Evolutionary conservation across 2,888 invertebrate species (phyloP), one percentile per base, ranked within the genome.

Genomic region (Volucella zonaria): DNA sequence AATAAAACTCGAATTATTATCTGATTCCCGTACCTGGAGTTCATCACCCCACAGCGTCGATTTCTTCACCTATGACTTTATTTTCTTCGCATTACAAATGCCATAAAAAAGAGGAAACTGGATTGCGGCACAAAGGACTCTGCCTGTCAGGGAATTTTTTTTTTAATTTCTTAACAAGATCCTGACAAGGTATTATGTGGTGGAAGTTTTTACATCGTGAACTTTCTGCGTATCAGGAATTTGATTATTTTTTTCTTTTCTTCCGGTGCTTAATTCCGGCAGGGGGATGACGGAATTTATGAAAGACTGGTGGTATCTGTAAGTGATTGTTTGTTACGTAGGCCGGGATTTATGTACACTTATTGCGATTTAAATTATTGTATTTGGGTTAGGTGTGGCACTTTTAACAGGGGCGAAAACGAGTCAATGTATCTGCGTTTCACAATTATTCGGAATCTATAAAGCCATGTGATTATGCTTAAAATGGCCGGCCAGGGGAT

Each of bases 1-100:
- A 80, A 85, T 85, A 85, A 85, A 85, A 85, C 83, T 52, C 61
- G 83, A 85, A 79, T 85, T 85, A 83, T 80, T 83, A 80, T 85
- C 80, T 62, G 83, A 85, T 80, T 85, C 73, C 70, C 52, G 71
- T 85, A 85, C 83, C 83, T 85, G 83, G 66, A 76, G 75, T 80
- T 83, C 83, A 80, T 80, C 83, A 83, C 83, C 75, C 83, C 83
- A 80, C 31, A 49, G 43, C 47, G 64, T 54, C 54, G 68, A 64
- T 71, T 70, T 71, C 76, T 85, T 85, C 80, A 85, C 76, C 80
- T 85, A 85, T 85, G 83, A 85, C 80, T 85, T 85, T 85, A 85
- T 85, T 80, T 85, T 67, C 75, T 80, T 76, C 83, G 71, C 83
- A 76, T 85, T 76, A 75, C 54, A 71, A 82, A 77, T 67, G 18